Conservation (phyloP, 2,113 vertebrate species). For the Antennarius striatus region DNA sequence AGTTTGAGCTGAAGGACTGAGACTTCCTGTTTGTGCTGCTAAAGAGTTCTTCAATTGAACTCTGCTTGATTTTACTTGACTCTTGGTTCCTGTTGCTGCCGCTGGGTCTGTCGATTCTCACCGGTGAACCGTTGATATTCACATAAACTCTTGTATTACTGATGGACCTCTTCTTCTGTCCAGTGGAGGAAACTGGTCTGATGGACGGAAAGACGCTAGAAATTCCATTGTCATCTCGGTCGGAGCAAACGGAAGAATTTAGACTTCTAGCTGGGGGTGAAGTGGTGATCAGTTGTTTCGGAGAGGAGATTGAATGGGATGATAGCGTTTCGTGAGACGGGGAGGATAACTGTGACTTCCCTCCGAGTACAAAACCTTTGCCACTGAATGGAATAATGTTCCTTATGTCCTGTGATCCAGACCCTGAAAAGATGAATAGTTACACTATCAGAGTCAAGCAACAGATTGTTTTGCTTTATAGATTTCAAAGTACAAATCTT, state of each 20-base stretch:
- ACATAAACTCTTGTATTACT: constrained; percentile 75
- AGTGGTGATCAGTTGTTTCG: constrained; percentile 19
- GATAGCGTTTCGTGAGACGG: constrained; percentile 31
- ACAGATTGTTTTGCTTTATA: not conserved
- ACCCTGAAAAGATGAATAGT: constrained; percentile 65
- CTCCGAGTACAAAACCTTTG: constrained; percentile 85
- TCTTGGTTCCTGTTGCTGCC: constrained; percentile 4
- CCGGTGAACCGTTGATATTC: constrained; percentile 80
- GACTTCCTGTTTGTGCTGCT: constrained; percentile 23
- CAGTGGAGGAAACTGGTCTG: constrained; percentile 6
- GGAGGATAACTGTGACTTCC: constrained; percentile 33
- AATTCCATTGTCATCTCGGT: not conserved
- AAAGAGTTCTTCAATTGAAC: constrained; percentile 68
- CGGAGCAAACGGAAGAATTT: constrained; percentile 5
- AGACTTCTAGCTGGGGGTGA: constrained; percentile 12
- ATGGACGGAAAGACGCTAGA: constrained; percentile 4
- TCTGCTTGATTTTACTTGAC: constrained; percentile 48
- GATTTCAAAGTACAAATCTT: no score
- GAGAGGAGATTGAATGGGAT: not conserved
- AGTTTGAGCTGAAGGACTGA: constrained; percentile 7
- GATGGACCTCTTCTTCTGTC: constrained; percentile 73
- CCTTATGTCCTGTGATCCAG: constrained; percentile 63
- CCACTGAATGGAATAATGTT: constrained; percentile 86
- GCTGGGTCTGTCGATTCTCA: constrained; percentile 67
- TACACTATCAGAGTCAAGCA: not conserved